Base-by-base conservation (phyloP, 2,113 vertebrate genomes). In the Pseudonaja textilis region DNA sequence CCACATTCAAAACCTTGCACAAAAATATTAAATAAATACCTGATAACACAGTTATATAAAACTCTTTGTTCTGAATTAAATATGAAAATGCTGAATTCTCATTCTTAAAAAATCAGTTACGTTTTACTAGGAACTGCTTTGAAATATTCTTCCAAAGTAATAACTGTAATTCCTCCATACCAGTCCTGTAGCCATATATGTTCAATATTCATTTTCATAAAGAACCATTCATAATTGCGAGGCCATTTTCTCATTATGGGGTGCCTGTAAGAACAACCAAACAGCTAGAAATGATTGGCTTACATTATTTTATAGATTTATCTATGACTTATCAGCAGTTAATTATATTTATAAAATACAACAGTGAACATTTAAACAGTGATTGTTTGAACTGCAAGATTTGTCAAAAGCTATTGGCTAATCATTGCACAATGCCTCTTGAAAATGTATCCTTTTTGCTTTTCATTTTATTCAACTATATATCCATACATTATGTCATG, bases 151-250 rank as follows among this genome's bases (percentile, higher is more conserved):
- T 98, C 98, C 92, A 94, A 95, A 89, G 95, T 91, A 94, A 98
- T 92, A 47, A 94, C 59, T 5, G 95, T 91, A 64, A 96, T 89
- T 61, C 97, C 97, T 95, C 98, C 98, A 91, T 98, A 98, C 97
- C 98, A 98, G 87, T 95, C 97, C 92, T 98, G 97, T 91, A 98
- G 96, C 97, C 97, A 98, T 90, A 98, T 88, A 1, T 98, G 94
- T 50, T 98, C 96, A 95, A 98, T 93, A 88, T 95, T 97, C 98
- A 98, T 98, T 97, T 98, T 98, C 98, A 98, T 98, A 93, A 98
- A 97, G 95, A 98, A 97, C 97, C 98, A 98, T 39, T 98, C 97
- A 22, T 98, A 97, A 94, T 96, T 97, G 22, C 95, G 97, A 92
- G 98, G 97, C 98, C 98, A 98, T 92, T 98, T 98, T 91, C 97